These are phyloP conservation scores for Bubalus kerabau DNA, from an alignment of 2,113 vertebrate species.

Conservation along the genomic window DNA sequence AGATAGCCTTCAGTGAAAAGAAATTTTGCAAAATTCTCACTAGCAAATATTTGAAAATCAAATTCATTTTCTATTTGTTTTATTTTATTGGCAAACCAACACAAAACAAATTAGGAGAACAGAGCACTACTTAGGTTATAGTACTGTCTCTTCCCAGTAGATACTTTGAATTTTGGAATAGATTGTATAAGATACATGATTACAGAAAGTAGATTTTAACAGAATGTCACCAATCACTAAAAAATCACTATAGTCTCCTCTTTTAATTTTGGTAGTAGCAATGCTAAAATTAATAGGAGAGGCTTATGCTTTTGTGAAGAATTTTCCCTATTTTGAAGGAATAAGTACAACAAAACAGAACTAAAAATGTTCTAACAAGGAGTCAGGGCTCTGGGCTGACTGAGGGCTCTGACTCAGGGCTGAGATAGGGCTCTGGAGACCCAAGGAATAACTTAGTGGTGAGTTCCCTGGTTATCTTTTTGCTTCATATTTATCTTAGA, in stretches of 20 bases:
- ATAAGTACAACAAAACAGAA: background rate
- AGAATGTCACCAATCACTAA: background rate
- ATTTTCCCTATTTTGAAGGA: background rate
- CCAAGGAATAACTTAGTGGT: background rate
- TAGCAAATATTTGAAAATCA: background rate
- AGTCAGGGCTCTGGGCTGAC: background rate
- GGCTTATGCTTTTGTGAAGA: background rate
- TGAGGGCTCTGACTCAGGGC: background rate
- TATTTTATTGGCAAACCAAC: background rate
- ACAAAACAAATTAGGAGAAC: background rate
- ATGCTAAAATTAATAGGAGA: background rate
- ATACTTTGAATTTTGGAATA: background rate
- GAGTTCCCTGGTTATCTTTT: background rate
- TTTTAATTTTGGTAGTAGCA: background rate
- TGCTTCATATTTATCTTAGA: background rate
- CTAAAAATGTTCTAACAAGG: background rate
- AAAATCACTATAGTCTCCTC: background rate
- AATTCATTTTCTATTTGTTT: background rate
- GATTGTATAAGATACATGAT: background rate
- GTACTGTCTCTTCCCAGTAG: background rate
- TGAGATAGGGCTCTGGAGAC: background rate
- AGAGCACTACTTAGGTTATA: background rate
- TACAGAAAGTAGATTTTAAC: background rate
- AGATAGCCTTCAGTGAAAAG: background rate
- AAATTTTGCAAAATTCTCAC: background rate